phyloP scores from a whole-genome alignment of 2,113 vertebrate genomes.

The Mormyrus iriodes region DNA sequence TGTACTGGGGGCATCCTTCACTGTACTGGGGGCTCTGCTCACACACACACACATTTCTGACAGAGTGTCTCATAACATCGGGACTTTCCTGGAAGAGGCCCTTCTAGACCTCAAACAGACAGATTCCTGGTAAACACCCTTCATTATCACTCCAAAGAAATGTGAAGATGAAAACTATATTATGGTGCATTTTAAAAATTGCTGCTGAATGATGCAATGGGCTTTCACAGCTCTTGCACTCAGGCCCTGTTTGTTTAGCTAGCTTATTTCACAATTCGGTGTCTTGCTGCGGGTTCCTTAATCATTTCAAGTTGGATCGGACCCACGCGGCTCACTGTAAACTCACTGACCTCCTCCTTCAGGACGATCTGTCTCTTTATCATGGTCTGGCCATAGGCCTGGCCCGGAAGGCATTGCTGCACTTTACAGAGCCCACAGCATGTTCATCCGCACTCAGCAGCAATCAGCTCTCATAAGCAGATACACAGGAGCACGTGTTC shows the following conservation, averaged over 20 bases:
- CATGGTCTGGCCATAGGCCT: not conserved
- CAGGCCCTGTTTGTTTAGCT: constrained; percentile 14
- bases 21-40: not conserved
- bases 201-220: not conserved
- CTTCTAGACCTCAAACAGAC: not conserved
- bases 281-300: constrained; percentile 4
- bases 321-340: not conserved
- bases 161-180: not conserved
- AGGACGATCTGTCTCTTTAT: not conserved
- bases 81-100: not conserved
- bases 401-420: not conserved
- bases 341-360: not conserved
- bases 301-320: constrained; percentile 13
- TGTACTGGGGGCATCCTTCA: not conserved
- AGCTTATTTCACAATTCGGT: constrained; percentile 5
- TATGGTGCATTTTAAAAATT: not conserved
- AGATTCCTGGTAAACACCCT: constrained; percentile 10
- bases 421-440: not conserved
- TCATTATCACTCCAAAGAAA: not conserved
- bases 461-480: not conserved
- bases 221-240: not conserved
- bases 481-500: not conserved
- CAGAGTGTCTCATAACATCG: too few species aligned
- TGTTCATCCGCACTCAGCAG: not conserved
- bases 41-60: not conserved